Base-by-base conservation (phyloP, 1,140 invertebrate species). In the Lycorma delicatula region DNA sequence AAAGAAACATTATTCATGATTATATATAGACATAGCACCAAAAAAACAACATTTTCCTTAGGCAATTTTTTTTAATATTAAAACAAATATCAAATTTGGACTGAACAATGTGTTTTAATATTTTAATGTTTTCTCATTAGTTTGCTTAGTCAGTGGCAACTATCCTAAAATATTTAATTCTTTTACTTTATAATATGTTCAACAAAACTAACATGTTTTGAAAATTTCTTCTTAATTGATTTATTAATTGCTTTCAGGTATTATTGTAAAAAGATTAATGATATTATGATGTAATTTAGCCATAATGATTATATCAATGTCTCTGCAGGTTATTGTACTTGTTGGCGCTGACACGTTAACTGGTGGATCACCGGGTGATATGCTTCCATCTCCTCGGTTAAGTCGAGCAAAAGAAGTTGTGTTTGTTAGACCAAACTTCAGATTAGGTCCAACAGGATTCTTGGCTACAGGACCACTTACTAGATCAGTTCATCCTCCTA, bases 351-450 rank as follows among this genome's bases (percentile, higher is more conserved):
- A 89, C 56, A 81, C 82, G 0, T 67, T 91, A 13, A 80, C 77
- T n/a, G 86, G 87, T 1, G 85, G 83, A 0, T 82, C 84, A 2
- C 83, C 86, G 0, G 82, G 75, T 62, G 72, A 29, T 62, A 56
- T 75, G 2, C 77, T 81, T 61, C 82, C 83, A 0, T 82, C 83
- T 1, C 78, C 84, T 1, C 73, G 79, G 31, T 76, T 88, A 7
- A 81, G 84, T 0, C 75, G 82, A 51, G 83, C 84, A 1, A 81
- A 83, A 54, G 85, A 91, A 64, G 84, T 92, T 5, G 82, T 93
- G 11, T 88, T 91, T 66, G 88, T 93, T 1, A 76, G 83, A 56
- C 87, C 89, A 2, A 90, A 91, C 60, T 90, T 92, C 68, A 76
- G 77, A 64, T 55, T 69, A 7, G 68, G 58, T 27, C 38, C 83